These are phyloP conservation scores for Caracal caracal DNA, from an alignment of 2,113 vertebrate genomes.

Conservation along the genomic window DNA sequence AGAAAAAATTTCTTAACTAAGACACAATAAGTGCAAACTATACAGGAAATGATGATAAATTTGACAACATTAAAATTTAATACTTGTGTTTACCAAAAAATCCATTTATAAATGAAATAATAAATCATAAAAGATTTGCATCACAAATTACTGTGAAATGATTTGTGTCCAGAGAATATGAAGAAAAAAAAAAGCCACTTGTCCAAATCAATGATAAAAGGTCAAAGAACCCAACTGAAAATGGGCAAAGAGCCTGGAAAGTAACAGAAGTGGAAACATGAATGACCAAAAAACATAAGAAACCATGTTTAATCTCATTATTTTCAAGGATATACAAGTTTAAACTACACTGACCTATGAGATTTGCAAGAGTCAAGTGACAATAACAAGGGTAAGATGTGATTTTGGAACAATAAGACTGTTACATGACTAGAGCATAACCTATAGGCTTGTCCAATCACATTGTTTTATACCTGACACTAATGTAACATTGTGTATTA, in stretches of 20 bases:
- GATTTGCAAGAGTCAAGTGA: not conserved
- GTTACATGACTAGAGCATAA: not conserved
- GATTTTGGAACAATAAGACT: not conserved
- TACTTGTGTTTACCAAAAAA: not conserved
- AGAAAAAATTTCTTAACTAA: not conserved
- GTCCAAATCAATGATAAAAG: constrained; percentile 1
- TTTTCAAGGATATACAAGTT: not conserved
- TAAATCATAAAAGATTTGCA: constrained; percentile 24
- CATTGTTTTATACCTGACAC: not conserved
- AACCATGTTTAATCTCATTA: not conserved
- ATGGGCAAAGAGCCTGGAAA: not conserved
- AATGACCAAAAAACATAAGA: not conserved
- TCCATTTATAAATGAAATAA: not conserved
- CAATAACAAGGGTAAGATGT: not conserved
- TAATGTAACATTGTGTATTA: not conserved
- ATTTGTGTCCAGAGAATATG: not conserved
- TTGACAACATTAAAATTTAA: constrained; percentile 21
- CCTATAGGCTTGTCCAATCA: not conserved
- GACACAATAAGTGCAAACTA: not conserved
- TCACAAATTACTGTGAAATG: constrained; percentile 7
- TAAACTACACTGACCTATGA: not conserved
- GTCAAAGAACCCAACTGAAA: not conserved
- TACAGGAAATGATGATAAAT: not conserved
- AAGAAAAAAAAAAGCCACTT: not conserved
- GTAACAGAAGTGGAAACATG: not conserved